Percentiles rank a stretch among this genome's conserved stretches.
These are phyloP conservation scores for Heliconius congener DNA, from an alignment of 1,140 invertebrate genomes.

Conservation along the genomic window DNA sequence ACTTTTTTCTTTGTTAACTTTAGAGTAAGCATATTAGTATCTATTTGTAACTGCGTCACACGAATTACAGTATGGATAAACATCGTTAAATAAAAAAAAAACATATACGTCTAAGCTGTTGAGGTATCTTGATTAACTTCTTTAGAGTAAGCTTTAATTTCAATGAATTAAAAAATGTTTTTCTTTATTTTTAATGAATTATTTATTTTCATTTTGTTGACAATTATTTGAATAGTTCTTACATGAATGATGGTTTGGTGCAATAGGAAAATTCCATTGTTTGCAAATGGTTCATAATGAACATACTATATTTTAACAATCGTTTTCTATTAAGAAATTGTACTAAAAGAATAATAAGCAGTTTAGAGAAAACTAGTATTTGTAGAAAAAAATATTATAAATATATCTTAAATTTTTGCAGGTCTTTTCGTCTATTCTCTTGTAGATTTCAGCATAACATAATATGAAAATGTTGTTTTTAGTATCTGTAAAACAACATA, in stretches of 20 bases:
- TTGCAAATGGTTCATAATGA: not conserved
- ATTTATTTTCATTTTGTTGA: slow-evolving; percentile 2
- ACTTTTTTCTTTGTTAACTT: no score
- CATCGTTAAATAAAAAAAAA: no score
- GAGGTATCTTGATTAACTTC: no score
- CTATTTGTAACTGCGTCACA: no score
- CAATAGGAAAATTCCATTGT: not conserved
- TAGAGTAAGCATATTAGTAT: no score
- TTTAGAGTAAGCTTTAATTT: not conserved
- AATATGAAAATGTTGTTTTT: slow-evolving; percentile 43
- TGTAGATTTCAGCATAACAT: slow-evolving; percentile 12
- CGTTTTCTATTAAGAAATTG: not conserved
- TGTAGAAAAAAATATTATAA: not conserved
- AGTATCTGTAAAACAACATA: slow-evolving; percentile 42
- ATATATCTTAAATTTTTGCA: not conserved
- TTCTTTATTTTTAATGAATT: not conserved
- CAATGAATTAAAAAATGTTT: no score
- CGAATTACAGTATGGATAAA: no score
- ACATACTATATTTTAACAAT: not conserved
- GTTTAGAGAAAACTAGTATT: not conserved
- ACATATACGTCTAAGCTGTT: no score
- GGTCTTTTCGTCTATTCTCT: not conserved
- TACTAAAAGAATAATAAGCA: not conserved
- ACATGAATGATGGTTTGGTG: not conserved
- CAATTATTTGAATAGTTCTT: not conserved